Percentiles rank a stretch among this genome's conserved stretches.
These are phyloP conservation scores for Notodonta dromedarius DNA, from an alignment of 2,888 invertebrate genomes.

Conservation along the genomic window DNA sequence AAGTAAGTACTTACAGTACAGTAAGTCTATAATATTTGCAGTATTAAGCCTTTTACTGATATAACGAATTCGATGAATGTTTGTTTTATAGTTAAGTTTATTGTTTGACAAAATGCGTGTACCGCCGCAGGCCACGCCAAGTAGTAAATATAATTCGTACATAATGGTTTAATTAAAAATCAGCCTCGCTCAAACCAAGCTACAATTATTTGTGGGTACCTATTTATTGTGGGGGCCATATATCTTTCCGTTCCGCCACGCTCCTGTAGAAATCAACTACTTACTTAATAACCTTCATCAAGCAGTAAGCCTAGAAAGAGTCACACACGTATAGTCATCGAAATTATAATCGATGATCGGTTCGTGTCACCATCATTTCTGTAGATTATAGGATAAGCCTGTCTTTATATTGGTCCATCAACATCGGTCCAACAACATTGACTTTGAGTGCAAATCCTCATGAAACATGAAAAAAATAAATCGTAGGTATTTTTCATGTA, in stretches of 20 bases:
- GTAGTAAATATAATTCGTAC: conserved; percentile 41
- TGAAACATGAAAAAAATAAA: no score
- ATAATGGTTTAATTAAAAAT: conserved; percentile 55
- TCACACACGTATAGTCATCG: conserved; percentile 8
- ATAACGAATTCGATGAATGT: conserved; percentile 3
- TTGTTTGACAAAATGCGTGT: conserved; percentile 15
- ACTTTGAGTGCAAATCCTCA: no score
- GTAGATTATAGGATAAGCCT: conserved; percentile 14
- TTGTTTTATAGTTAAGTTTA: conserved; percentile 3
- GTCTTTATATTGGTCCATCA: neutral
- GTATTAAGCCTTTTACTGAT: neutral
- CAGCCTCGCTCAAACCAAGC: conserved; percentile 50
- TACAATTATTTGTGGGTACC: conserved; percentile 40
- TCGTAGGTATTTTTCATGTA: no score
- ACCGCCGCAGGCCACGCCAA: conserved; percentile 34
- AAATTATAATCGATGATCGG: neutral
- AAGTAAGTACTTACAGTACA: no score
- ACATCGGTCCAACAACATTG: no score
- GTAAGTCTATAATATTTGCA: no score
- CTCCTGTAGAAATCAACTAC: conserved; percentile 33
- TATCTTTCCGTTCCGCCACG: conserved; percentile 47
- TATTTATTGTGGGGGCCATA: conserved; percentile 40
- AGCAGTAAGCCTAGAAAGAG: conserved; percentile 9
- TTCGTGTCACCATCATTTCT: conserved; percentile 13
- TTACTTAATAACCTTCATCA: conserved; percentile 42